These are phyloP conservation scores for Phytoseiulus persimilis DNA, from an alignment of 2,888 invertebrate genomes.

Conservation along the genomic window DNA sequence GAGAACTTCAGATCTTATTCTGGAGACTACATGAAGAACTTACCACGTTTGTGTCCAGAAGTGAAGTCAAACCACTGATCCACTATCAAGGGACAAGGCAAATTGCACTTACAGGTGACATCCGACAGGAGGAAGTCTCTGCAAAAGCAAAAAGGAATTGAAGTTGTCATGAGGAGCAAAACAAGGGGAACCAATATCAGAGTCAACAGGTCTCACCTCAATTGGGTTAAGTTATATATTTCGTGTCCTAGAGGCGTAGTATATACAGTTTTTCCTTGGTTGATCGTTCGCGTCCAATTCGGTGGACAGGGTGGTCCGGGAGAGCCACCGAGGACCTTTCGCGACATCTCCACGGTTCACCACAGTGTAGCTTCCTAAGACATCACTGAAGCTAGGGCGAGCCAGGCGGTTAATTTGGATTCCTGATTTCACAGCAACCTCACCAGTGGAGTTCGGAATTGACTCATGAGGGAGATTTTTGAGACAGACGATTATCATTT, in stretches of 20 bases:
- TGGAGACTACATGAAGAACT: background rate
- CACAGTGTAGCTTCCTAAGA: background rate
- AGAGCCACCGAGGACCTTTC: slow-evolving; percentile 10
- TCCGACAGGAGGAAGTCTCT: slow-evolving; percentile 30
- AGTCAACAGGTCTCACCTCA: background rate
- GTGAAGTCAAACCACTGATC: slow-evolving; percentile 29
- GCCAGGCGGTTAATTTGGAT: too few species aligned
- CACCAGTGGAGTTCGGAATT: too few species aligned
- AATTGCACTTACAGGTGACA: slow-evolving; percentile 22
- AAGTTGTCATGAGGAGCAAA: background rate
- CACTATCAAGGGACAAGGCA: slow-evolving; percentile 20
- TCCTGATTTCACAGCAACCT: too few species aligned
- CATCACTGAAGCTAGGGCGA: too few species aligned
- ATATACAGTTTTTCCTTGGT: slow-evolving; percentile 11
- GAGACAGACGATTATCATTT: too few species aligned
- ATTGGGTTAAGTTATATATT: background rate
- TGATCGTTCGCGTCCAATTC: slow-evolving; percentile 25
- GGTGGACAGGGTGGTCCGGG: slow-evolving; percentile 35
- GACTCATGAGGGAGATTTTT: too few species aligned
- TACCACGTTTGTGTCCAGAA: background rate
- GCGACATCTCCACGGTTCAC: background rate
- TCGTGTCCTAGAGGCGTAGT: slow-evolving; percentile 17
- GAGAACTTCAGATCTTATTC: background rate
- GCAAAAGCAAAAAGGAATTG: background rate
- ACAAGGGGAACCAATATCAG: background rate